Conservation (phyloP, 2,113 vertebrate genomes). For the Albula glossodonta region DNA sequence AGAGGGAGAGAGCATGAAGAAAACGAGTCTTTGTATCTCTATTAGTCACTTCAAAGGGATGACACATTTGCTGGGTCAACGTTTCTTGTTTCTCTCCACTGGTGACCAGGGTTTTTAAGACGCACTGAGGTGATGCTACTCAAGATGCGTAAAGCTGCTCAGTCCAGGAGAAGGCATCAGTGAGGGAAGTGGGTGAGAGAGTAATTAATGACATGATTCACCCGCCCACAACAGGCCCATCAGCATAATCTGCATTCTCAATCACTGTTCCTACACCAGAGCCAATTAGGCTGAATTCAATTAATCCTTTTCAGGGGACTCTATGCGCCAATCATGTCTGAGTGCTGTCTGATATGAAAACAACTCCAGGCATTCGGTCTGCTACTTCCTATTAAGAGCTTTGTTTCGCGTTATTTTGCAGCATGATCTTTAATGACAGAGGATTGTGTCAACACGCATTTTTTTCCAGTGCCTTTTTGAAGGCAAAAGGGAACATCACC, state of each 20-base stretch:
- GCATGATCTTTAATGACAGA: not conserved
- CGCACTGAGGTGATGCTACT: too few relatives aligned
- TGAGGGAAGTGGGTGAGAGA: not conserved
- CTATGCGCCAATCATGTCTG: slow-evolving; percentile 33
- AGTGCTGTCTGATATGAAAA: slow-evolving; percentile 16
- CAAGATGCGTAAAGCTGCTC: too few relatives aligned
- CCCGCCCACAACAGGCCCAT: slow-evolving; percentile 9
- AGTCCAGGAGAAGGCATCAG: not conserved
- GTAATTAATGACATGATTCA: slow-evolving; percentile 40
- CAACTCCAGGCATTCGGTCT: not conserved
- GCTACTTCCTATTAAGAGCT: not conserved
- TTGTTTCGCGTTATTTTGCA: not conserved
- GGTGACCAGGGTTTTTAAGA: too few relatives aligned
- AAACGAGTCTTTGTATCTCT: not conserved
- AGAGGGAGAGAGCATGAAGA: not conserved
- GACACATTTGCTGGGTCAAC: not conserved
- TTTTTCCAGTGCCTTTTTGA: not conserved
- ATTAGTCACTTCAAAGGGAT: not conserved
- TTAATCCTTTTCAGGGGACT: slow-evolving; percentile 34
- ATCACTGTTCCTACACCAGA: slow-evolving; percentile 16
- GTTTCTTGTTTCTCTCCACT: not conserved
- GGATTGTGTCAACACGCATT: not conserved
- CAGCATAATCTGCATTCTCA: slow-evolving; percentile 28
- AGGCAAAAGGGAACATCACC: not conserved
- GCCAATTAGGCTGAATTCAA: slow-evolving; percentile 41